Evolutionary conservation across 2,797 vertebrate species (phyloP).

Genomic region (Sebastes oblongus): DNA sequence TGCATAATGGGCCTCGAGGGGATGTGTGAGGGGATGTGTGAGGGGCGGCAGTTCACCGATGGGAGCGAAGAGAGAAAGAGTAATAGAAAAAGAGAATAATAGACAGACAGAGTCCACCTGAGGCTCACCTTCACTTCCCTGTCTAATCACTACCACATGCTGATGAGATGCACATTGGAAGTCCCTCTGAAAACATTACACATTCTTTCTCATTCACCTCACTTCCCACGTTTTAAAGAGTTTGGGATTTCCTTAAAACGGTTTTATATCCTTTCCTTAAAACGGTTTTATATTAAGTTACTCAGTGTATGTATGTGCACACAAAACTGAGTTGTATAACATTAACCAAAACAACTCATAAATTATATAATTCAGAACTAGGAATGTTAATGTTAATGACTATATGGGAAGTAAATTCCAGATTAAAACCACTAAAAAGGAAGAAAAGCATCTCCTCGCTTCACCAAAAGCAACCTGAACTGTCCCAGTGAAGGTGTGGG

Average conservation of each 20-base stretch:
- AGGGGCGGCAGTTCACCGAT: conserved; percentile 15
- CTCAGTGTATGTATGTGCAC: background rate
- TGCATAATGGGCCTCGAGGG: conserved; percentile 36
- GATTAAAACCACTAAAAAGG: conserved; percentile 42
- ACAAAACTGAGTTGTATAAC: conserved; percentile 7
- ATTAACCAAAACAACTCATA: background rate
- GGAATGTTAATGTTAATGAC: background rate
- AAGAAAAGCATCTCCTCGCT: conserved; percentile 35
- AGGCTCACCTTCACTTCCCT: conserved; percentile 70
- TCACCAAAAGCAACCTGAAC: conserved; percentile 44
- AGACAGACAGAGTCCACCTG: conserved; percentile 56
- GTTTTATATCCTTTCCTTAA: conserved; percentile 21
- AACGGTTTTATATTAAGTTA: conserved; percentile 30
- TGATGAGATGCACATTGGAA: conserved; percentile 52
- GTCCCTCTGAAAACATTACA: conserved; percentile 36
- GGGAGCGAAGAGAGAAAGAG: conserved; percentile 7
- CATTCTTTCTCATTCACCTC: conserved; percentile 46
- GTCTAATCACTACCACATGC: conserved; percentile 75
- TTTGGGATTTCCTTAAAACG: conserved; percentile 34
- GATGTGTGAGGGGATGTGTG: conserved; percentile 22
- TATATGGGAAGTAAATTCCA: conserved; percentile 16
- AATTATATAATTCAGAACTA: conserved; percentile 1
- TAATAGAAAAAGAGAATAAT: conserved; percentile 33
- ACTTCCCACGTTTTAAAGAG: conserved; percentile 19
- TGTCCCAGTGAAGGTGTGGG: conserved; percentile 64